A percentile compares a stretch with the other conserved stretches of the same genome.
phyloP scores from a whole-genome alignment of 2,888 invertebrate genomes.

The Drosophila nr. medialis region DNA sequence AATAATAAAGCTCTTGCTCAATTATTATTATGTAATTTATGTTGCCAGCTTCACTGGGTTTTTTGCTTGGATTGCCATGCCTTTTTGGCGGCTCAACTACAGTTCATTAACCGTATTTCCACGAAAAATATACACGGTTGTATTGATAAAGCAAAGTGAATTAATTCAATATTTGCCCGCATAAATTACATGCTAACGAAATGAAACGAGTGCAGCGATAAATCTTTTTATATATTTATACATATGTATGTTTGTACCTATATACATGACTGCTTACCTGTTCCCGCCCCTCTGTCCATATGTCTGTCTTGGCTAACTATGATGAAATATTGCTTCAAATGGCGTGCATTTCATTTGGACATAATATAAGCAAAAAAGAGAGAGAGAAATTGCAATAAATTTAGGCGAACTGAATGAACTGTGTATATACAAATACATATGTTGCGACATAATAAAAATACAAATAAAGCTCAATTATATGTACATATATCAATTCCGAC shows the following conservation, averaged over 20 bases:
- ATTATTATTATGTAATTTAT: not conserved
- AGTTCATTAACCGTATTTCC: constrained; percentile 46
- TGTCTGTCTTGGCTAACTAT: constrained; percentile 40
- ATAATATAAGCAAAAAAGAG: constrained; percentile 59
- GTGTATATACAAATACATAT: constrained; percentile 16
- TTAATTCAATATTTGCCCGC: constrained; percentile 59
- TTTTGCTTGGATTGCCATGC: not conserved
- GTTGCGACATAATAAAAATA: constrained; percentile 15
- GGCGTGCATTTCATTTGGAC: constrained; percentile 70
- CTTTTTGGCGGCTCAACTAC: constrained; percentile 3
- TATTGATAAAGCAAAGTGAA: constrained; percentile 64
- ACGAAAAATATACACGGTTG: constrained; percentile 22
- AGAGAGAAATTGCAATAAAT: constrained; percentile 51
- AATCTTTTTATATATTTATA: constrained; percentile 39
- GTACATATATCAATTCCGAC: constrained; percentile 63
- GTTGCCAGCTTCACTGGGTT: not conserved
- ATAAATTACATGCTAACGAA: constrained; percentile 49
- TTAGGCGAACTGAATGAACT: constrained; percentile 23
- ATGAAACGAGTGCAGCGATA: constrained; percentile 36
- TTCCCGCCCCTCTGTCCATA: constrained; percentile 19
- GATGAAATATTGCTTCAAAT: constrained; percentile 74
- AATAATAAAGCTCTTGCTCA: not conserved
- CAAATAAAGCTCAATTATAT: constrained; percentile 58
- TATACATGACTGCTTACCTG: constrained; percentile 1
- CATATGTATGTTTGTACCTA: not conserved